Evolutionary conservation across 2,888 invertebrate genomes (phyloP).

Genomic region (Euclidia mi): DNA sequence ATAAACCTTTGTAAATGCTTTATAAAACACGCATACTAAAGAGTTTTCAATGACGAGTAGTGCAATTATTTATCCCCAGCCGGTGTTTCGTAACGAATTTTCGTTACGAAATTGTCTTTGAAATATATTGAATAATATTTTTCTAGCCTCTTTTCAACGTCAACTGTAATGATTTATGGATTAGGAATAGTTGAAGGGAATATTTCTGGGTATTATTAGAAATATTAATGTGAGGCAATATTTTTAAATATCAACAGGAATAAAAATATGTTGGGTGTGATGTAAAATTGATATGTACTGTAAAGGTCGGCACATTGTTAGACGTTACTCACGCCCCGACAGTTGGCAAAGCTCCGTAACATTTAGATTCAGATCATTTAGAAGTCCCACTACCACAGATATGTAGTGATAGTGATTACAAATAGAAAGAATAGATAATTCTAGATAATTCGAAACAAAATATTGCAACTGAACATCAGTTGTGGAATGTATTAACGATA

Average conservation of each 20-base stretch:
- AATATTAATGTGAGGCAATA: not conserved
- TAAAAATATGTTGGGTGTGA: conserved; percentile 27
- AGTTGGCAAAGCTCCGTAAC: conserved; percentile 80
- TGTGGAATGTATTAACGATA: not conserved
- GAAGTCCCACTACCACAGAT: conserved; percentile 65
- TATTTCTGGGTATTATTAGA: no score
- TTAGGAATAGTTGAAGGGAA: no score
- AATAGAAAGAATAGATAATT: conserved; percentile 68
- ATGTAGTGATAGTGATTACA: conserved; percentile 62
- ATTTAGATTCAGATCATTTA: conserved; percentile 75
- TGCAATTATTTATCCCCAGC: no score
- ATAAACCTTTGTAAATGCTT: conserved; percentile 17
- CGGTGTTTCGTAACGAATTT: no score
- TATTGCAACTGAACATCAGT: not conserved
- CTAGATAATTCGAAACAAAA: conserved; percentile 56
- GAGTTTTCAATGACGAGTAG: no score
- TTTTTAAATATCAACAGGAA: not conserved
- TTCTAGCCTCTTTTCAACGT: no score
- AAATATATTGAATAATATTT: no score
- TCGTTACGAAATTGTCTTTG: no score
- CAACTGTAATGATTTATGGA: no score
- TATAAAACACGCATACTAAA: not conserved
- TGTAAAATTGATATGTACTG: conserved; percentile 55
- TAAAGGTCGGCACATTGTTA: conserved; percentile 67
- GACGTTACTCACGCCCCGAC: conserved; percentile 66